Conservation (phyloP, 2,888 invertebrate species). For the Oscheius onirici region DNA sequence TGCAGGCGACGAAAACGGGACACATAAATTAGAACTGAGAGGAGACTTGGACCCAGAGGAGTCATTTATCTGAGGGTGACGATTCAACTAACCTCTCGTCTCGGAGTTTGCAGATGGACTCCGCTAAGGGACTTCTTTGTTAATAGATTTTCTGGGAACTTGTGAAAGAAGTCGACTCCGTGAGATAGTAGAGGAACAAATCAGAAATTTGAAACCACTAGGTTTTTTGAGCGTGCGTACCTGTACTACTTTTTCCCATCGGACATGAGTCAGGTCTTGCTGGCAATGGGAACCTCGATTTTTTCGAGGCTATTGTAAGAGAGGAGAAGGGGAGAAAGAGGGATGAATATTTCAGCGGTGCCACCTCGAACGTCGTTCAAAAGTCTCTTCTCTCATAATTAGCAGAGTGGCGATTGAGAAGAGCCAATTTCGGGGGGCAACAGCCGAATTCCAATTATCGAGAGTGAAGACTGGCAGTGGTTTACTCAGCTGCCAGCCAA, state of each 20-base stretch:
- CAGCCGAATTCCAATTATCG: conserved; percentile 26
- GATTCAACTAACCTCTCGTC: background rate
- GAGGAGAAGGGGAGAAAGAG: too few relatives aligned
- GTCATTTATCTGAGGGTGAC: background rate
- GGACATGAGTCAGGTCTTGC: too few relatives aligned
- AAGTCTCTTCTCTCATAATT: conserved; percentile 12
- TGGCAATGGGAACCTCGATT: too few relatives aligned
- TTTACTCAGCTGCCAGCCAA: conserved; percentile 25
- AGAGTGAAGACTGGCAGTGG: conserved; percentile 24
- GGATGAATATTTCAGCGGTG: background rate
- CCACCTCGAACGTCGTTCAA: too few relatives aligned
- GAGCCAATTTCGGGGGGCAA: conserved; percentile 13
- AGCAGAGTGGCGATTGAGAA: conserved; percentile 22
- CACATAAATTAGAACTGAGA: background rate
- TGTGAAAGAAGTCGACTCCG: too few relatives aligned
- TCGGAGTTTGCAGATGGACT: background rate
- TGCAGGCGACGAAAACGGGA: background rate
- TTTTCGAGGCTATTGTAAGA: too few relatives aligned
- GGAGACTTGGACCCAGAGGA: background rate
- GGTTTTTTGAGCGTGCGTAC: too few relatives aligned
- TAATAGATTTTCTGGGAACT: too few relatives aligned
- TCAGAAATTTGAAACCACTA: too few relatives aligned
- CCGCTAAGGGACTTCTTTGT: too few relatives aligned
- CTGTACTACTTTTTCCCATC: too few relatives aligned
- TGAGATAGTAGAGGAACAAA: too few relatives aligned